A percentile compares a stretch with the other conserved stretches of the same genome.
Evolutionary conservation across 2,888 invertebrate species (phyloP).

Genomic region (Dryobotodes eremita): DNA sequence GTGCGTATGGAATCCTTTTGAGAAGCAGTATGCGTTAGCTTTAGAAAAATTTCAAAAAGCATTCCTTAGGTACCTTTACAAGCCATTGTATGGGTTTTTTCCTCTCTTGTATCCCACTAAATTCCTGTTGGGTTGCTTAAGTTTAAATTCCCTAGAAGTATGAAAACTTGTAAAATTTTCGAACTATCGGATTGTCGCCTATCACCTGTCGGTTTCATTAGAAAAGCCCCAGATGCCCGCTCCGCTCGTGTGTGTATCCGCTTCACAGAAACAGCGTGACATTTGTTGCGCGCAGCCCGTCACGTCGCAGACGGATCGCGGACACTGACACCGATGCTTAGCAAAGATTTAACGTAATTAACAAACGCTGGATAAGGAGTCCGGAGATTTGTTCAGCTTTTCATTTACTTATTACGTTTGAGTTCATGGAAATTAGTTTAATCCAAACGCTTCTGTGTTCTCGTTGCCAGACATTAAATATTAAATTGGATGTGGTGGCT

Average conservation of each 20-base stretch:
- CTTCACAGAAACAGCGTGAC: slow-evolving; percentile 33
- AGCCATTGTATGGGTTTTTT: too few relatives aligned
- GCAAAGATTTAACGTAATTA: slow-evolving; percentile 60
- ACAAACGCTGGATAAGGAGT: slow-evolving; percentile 36
- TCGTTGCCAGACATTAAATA: neutral
- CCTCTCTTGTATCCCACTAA: too few relatives aligned
- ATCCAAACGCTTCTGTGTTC: slow-evolving; percentile 1
- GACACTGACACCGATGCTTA: slow-evolving; percentile 46
- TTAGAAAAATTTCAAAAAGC: too few relatives aligned
- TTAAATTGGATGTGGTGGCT: slow-evolving; percentile 3
- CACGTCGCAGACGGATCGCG: slow-evolving; percentile 49
- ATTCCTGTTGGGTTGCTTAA: too few relatives aligned
- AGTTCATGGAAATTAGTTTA: slow-evolving; percentile 15
- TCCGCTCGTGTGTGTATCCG: slow-evolving; percentile 13
- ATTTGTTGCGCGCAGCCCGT: slow-evolving; percentile 58
- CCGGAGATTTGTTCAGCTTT: slow-evolving; percentile 53
- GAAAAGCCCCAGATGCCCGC: neutral
- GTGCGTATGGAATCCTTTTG: too few relatives aligned
- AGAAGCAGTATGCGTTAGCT: too few relatives aligned
- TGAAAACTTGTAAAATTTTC: neutral
- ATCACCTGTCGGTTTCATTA: neutral
- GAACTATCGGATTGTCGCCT: neutral
- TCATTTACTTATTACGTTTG: slow-evolving; percentile 45
- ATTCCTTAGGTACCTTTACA: too few relatives aligned
- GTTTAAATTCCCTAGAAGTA: too few relatives aligned